Evolutionary conservation across 2,888 invertebrate genomes (phyloP).

Genomic region (Hydropsyche betteni): DNA sequence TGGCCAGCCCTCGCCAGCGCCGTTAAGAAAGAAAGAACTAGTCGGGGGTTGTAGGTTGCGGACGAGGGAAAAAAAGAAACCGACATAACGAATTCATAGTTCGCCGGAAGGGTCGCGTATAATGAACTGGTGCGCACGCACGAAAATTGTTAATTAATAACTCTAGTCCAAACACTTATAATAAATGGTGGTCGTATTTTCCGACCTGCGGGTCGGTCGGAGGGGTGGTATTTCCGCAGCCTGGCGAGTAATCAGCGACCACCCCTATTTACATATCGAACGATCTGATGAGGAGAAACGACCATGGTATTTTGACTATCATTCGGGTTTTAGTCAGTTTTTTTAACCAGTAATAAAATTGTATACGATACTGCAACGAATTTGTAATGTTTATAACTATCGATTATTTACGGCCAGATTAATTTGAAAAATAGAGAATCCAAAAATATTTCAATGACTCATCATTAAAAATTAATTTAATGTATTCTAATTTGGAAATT

Average conservation of each 20-base stretch:
- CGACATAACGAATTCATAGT: conserved; percentile 52
- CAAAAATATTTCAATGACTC: too few species aligned
- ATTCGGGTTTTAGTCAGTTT: too few species aligned
- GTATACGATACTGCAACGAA: too few species aligned
- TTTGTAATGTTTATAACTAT: too few species aligned
- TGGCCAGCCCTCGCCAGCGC: background rate
- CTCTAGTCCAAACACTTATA: conserved; percentile 52
- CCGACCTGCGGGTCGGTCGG: background rate
- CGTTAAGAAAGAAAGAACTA: conserved; percentile 39
- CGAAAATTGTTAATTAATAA: conserved; percentile 52
- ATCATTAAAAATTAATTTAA: too few species aligned
- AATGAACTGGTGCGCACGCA: conserved; percentile 51
- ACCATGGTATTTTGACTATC: background rate
- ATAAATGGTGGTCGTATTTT: conserved; percentile 51
- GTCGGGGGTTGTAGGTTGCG: background rate
- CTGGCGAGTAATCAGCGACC: conserved; percentile 50
- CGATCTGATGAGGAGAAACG: conserved; percentile 49
- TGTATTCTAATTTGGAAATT: too few species aligned
- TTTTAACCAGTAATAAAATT: too few species aligned
- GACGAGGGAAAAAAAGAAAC: conserved; percentile 28
- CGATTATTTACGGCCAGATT: too few species aligned
- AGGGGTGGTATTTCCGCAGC: conserved; percentile 30
- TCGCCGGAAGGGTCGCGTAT: conserved; percentile 51
- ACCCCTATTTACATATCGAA: conserved; percentile 50
- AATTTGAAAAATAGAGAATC: too few species aligned